phyloP scores from a whole-genome alignment of 2,888 invertebrate species.

The Kuschelorhynchus macadamiae region DNA sequence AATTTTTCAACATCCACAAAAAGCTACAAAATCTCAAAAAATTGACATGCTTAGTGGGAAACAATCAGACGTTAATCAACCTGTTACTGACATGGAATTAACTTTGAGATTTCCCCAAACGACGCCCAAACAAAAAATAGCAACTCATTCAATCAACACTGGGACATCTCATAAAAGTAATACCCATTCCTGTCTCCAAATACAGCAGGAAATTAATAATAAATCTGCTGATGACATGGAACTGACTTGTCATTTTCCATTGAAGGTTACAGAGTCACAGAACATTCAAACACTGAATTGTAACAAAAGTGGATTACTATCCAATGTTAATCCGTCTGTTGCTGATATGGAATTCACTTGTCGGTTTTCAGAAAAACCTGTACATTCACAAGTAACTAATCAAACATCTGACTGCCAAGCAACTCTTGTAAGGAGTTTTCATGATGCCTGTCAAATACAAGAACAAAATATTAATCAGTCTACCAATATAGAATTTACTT shows the following conservation, averaged over 20 bases:
- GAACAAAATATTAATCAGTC: background rate
- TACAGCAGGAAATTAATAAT: background rate
- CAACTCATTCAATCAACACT: too few relatives aligned
- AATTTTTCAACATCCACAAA: background rate
- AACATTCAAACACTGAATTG: background rate
- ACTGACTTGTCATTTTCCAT: constrained; percentile 36
- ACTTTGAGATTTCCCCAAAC: background rate
- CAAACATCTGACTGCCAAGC: too few relatives aligned
- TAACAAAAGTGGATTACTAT: too few relatives aligned
- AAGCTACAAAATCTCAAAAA: background rate
- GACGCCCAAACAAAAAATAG: too few relatives aligned
- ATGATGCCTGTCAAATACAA: too few relatives aligned
- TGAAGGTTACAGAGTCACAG: background rate
- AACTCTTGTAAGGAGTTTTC: too few relatives aligned
- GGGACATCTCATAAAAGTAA: background rate
- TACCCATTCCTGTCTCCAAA: constrained; percentile 1
- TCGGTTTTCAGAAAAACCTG: too few relatives aligned
- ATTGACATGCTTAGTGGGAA: too few relatives aligned
- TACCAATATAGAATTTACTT: constrained; percentile 25
- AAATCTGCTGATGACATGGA: constrained; percentile 27
- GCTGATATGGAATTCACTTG: too few relatives aligned
- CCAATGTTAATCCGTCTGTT: too few relatives aligned
- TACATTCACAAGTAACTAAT: too few relatives aligned
- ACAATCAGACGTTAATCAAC: background rate
- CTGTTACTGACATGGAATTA: background rate